Percentiles rank a stretch among this genome's conserved stretches.
These are phyloP conservation scores for Sitta carolinensis DNA, from an alignment of 2,797 vertebrate species.

Conservation along the genomic window DNA sequence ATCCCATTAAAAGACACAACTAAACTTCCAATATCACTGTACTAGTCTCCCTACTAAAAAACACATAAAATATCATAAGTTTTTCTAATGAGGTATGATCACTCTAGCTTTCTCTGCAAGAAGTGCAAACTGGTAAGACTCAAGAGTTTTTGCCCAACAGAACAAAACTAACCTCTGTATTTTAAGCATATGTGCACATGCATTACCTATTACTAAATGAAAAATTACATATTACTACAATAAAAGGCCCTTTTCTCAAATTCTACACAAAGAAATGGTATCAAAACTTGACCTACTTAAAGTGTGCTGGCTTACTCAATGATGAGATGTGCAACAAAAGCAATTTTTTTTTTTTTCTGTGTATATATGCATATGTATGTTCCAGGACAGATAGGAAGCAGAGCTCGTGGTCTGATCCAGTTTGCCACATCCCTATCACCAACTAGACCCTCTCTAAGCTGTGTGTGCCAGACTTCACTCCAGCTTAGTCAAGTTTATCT, in stretches of 20 bases:
- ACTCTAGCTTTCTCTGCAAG: not conserved
- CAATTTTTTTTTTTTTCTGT: rapidly evolving
- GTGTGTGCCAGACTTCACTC: not conserved
- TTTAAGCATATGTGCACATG: not conserved
- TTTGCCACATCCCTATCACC: not conserved
- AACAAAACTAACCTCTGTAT: not conserved
- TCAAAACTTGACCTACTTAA: not conserved
- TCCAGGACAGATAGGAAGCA: not conserved
- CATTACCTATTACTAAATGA: not conserved
- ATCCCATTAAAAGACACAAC: not conserved
- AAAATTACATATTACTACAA: not conserved
- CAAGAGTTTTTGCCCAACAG: not conserved
- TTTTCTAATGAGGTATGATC: not conserved
- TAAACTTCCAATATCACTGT: not conserved
- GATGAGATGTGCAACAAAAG: not conserved
- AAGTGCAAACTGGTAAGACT: not conserved
- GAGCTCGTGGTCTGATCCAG: not conserved
- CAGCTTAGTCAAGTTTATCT: not conserved
- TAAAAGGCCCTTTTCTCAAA: not conserved
- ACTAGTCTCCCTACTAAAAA: not conserved
- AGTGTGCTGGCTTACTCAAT: not conserved
- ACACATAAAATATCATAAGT: not conserved
- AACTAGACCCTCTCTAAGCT: not conserved
- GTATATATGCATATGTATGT: rapidly evolving
- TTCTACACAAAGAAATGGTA: not conserved